Conservation (phyloP, 2,888 invertebrate species). For the Baccha elongata region DNA sequence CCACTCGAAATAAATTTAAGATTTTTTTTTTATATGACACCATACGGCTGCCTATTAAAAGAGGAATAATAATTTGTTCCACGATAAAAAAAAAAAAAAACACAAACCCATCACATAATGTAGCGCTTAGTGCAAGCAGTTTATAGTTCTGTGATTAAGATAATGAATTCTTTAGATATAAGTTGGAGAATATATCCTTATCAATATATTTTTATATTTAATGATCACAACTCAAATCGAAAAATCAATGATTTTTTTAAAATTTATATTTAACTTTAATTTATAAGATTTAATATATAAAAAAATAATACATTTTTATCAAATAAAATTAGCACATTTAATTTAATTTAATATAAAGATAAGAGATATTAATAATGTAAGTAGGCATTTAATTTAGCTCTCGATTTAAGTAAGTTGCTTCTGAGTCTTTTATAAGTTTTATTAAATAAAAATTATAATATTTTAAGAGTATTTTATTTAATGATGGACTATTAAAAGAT, state of each 20-base stretch:
- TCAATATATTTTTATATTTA: conserved; percentile 75
- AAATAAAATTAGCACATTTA: conserved; percentile 1
- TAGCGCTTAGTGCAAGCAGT: conserved; percentile 53
- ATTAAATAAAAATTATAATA: conserved; percentile 1
- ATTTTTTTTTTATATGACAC: not conserved
- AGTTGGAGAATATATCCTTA: conserved; percentile 2
- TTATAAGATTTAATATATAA: conserved; percentile 32
- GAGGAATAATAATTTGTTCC: not conserved
- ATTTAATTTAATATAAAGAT: not conserved
- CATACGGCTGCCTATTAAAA: conserved; percentile 45
- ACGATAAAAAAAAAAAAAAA: not conserved
- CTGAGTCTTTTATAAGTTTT: conserved; percentile 69
- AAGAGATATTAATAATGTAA: no score
- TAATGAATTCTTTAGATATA: conserved; percentile 60
- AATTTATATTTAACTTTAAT: conserved; percentile 31
- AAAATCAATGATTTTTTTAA: conserved; percentile 43
- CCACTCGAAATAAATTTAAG: conserved; percentile 76
- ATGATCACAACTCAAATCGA: conserved; percentile 82
- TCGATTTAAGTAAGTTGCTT: conserved; percentile 59
- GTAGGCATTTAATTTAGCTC: conserved; percentile 67
- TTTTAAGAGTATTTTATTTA: conserved; percentile 23
- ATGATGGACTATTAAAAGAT: conserved; percentile 9
- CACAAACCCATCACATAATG: not conserved
- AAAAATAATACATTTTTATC: conserved; percentile 17
- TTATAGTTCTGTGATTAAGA: conserved; percentile 80